Evolutionary conservation across 2,113 vertebrate genomes (phyloP).

Genomic region (Opisthocomus hoazin): DNA sequence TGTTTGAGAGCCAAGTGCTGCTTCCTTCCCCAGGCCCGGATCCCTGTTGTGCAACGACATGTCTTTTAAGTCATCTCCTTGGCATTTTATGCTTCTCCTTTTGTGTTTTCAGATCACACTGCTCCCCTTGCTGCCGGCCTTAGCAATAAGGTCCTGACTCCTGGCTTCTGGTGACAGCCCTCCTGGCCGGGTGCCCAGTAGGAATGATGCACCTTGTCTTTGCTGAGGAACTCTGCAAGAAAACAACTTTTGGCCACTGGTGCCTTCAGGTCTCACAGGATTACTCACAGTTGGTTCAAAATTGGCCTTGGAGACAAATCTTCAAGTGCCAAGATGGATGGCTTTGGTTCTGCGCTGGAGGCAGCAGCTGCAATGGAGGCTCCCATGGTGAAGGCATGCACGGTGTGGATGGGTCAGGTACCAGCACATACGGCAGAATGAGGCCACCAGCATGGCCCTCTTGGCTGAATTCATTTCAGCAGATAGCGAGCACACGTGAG

Average conservation of each 20-base stretch:
- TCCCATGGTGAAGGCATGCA: background rate
- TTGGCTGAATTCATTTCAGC: background rate
- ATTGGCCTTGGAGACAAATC: background rate
- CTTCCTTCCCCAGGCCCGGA: background rate
- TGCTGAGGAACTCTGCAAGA: background rate
- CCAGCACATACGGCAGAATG: accelerated
- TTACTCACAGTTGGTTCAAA: background rate
- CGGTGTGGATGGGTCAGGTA: background rate
- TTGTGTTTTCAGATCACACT: background rate
- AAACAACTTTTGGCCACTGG: background rate
- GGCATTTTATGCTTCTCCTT: background rate
- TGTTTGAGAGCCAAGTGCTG: background rate
- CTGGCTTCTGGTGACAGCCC: background rate
- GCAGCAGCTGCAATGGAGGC: background rate
- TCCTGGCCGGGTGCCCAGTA: background rate
- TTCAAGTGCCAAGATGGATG: background rate
- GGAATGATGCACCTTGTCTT: background rate
- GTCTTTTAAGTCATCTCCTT: background rate
- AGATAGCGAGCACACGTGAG: accelerated
- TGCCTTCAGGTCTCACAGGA: background rate
- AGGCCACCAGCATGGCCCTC: background rate
- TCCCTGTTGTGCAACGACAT: background rate
- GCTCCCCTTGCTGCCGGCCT: background rate
- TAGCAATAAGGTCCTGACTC: background rate
- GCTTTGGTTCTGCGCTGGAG: background rate